phyloP scores from a whole-genome alignment of 2,113 vertebrate species.

The Pan troglodytes region DNA sequence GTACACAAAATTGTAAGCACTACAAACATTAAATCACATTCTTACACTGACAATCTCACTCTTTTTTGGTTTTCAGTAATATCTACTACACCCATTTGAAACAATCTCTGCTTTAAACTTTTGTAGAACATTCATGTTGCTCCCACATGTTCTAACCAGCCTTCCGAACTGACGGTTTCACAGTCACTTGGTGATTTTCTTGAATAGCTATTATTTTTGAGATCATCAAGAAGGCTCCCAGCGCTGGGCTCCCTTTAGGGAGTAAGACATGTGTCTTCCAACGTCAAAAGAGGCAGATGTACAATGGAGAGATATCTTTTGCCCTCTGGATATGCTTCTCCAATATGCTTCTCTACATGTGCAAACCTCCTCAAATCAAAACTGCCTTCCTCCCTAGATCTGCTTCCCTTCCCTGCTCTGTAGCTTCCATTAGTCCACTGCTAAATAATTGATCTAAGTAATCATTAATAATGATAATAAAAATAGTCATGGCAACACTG shows the following conservation, averaged over 20 bases:
- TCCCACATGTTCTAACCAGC: not conserved
- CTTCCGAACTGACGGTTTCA: not conserved
- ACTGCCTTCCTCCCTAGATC: not conserved
- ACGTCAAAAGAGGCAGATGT: rapidly evolving
- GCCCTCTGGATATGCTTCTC: rapidly evolving
- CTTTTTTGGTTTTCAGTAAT: not conserved
- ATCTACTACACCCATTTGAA: not conserved
- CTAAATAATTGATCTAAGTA: not conserved
- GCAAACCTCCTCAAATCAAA: not conserved
- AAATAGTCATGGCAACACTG: not conserved
- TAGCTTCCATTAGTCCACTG: not conserved
- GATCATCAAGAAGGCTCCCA: not conserved
- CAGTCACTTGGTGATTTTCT: not conserved
- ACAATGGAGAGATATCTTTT: not conserved
- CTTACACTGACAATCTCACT: not conserved
- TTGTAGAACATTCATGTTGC: not conserved
- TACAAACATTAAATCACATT: not conserved
- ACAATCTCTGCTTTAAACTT: not conserved
- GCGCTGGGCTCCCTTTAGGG: not conserved
- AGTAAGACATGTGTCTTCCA: not conserved
- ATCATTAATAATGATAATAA: not conserved
- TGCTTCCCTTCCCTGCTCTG: not conserved
- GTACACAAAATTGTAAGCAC: not conserved
- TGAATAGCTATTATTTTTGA: too few relatives aligned
- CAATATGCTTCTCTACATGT: not conserved